These are phyloP conservation scores for Odontomachus brunneus DNA, from an alignment of 1,140 invertebrate species.

Conservation along the genomic window DNA sequence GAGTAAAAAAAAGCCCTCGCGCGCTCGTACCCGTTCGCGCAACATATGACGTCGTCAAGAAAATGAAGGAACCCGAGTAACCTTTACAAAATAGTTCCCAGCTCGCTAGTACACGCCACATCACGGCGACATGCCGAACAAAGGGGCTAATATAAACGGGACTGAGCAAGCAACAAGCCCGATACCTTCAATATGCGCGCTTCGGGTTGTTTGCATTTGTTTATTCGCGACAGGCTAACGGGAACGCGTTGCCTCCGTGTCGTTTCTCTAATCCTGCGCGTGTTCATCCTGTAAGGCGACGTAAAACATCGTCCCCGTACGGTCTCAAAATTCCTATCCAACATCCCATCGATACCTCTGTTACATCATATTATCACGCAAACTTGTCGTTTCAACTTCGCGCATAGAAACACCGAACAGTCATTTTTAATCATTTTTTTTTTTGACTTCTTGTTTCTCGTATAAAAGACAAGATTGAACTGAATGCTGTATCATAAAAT, in stretches of 20 bases:
- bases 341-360: not conserved
- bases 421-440: too few species aligned
- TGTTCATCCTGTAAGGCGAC: conserved; percentile 39
- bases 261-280: conserved; percentile 20
- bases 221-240: conserved; percentile 56
- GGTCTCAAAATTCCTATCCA: not conserved
- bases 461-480: too few species aligned
- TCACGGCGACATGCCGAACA: conserved; percentile 31
- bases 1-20: not conserved
- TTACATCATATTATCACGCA: not conserved
- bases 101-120: not conserved
- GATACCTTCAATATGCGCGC: conserved; percentile 67
- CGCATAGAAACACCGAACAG: too few species aligned
- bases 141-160: conserved; percentile 65
- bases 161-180: conserved; percentile 56
- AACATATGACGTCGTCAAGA: not conserved
- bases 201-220: conserved; percentile 66
- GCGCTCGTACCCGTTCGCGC: not conserved
- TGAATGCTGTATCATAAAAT: too few species aligned
- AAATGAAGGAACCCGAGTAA: conserved; percentile 29
- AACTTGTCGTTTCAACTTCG: not conserved
- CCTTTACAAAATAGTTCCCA: conserved; percentile 17
- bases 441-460: too few species aligned
- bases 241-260: conserved; percentile 46
- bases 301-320: not conserved